phyloP scores from a whole-genome alignment of 2,113 vertebrate species.

The Gopherus flavomarginatus region DNA sequence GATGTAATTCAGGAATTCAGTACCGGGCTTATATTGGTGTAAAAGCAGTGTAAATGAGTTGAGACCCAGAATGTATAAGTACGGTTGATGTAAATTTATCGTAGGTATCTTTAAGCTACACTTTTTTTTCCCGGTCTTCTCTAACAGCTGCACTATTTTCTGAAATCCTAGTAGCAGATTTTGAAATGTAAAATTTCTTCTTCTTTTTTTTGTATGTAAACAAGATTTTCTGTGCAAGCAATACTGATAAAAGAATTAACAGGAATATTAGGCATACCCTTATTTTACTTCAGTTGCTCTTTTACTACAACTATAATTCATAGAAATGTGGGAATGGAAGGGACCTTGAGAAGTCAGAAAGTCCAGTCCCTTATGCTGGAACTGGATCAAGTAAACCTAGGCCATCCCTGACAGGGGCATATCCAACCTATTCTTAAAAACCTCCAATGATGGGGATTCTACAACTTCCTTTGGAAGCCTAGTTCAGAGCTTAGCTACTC shows the following conservation, averaged over 20 bases:
- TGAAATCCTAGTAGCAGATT: background rate
- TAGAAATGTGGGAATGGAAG: too few species aligned
- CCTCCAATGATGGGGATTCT: too few species aligned
- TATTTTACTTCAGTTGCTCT: background rate
- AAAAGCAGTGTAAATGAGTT: background rate
- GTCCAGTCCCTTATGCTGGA: too few species aligned
- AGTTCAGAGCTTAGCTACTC: too few species aligned
- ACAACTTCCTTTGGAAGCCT: too few species aligned
- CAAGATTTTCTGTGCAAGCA: background rate
- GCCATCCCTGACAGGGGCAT: too few species aligned
- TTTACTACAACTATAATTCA: background rate
- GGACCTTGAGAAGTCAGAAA: too few species aligned
- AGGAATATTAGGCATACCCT: background rate
- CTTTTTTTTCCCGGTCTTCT: background rate
- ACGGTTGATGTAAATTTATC: background rate
- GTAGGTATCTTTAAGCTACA: background rate
- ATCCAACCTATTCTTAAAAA: too few species aligned
- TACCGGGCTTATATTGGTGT: too few species aligned
- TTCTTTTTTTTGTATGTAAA: slow-evolving; percentile 1
- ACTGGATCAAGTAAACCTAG: too few species aligned
- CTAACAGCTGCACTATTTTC: fast-evolving
- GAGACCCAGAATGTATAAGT: background rate
- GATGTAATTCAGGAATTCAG: background rate
- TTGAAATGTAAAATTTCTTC: background rate
- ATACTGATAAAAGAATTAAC: background rate